Evolutionary conservation across 1,140 invertebrate species (phyloP).

Genomic region (Drosophila orosa): DNA sequence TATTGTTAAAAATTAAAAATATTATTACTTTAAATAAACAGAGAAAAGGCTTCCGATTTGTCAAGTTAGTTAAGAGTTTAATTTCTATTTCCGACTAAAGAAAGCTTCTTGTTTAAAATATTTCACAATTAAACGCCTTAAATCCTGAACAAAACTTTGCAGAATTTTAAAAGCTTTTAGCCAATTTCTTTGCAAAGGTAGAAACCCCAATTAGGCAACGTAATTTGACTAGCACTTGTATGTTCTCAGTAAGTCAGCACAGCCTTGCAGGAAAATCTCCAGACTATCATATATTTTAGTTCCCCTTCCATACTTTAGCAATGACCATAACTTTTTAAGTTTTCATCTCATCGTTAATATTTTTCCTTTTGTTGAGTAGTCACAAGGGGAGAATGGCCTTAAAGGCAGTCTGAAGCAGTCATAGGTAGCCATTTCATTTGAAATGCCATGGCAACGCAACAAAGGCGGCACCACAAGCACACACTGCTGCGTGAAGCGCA

Average conservation of each 20-base stretch:
- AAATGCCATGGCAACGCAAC: constrained; percentile 68
- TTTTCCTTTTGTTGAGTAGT: background rate
- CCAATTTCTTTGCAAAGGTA: no score
- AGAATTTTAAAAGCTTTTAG: background rate
- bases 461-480: constrained; percentile 34
- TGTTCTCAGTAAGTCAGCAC: background rate
- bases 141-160: background rate
- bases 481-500: constrained; percentile 22
- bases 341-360: constrained; percentile 1
- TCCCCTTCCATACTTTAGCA: no score
- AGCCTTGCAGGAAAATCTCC: background rate
- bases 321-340: constrained; percentile 15
- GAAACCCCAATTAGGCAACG: background rate
- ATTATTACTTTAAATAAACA: background rate
- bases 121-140: background rate
- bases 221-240: background rate
- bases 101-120: background rate
- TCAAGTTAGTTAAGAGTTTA: background rate
- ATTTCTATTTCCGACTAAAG: no score
- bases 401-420: constrained; percentile 29
- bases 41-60: background rate
- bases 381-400: constrained; percentile 24
- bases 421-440: constrained; percentile 44
- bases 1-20: no score
- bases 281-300: background rate